Base-by-base conservation (phyloP, 2,113 vertebrate species). In the Jaculus jaculus region DNA sequence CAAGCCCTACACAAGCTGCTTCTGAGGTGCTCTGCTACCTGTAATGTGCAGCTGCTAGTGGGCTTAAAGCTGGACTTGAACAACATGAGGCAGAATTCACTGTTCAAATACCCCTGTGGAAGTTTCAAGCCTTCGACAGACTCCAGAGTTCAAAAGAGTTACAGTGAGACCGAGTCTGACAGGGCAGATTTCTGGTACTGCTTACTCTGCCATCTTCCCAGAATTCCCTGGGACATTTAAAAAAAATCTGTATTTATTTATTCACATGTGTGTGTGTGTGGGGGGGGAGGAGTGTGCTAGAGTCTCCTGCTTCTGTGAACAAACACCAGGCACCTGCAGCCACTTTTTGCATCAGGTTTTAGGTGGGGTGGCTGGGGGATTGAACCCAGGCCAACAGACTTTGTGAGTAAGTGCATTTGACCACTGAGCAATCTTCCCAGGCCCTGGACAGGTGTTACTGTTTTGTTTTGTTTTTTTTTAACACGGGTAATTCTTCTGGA, bases 401-500 rank as follows among this genome's bases (percentile, higher is more conserved):
- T 54, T 54, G 54, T 51, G 51, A 51, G 51, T 16, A 54, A 54
- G 54, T 54, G 54, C 54, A 7, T 54, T 54, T 54, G 13, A 54
- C 54, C 54, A 54, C 6, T 54, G 54, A 54, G 20, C 17, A 3
- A 4, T 86, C 37, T 78, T 69, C 10, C 47, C 17, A 24, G 37
- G 51, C 51, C 84, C 66, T 75, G 66, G 61, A 89, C 63, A 60
- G 71, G n/a, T n/a, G n/a, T 47, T 47, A 6, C 8, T 47, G 5
- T 47, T 47, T 47, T 47, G 5, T 47, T 47, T 47, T 47, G 5
- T 69, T 83, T 42, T 54, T 65, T 30, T 89, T 81, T 68, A 30
- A 63, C 51, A 30, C n/a, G 73, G 42, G 20, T 58, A 84, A 51
- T 86, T 90, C 71, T 92, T 90, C 66, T 90, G 47, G 16, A 71